phyloP scores from a whole-genome alignment of 2,888 invertebrate genomes.

The Lomographa bimaculata region DNA sequence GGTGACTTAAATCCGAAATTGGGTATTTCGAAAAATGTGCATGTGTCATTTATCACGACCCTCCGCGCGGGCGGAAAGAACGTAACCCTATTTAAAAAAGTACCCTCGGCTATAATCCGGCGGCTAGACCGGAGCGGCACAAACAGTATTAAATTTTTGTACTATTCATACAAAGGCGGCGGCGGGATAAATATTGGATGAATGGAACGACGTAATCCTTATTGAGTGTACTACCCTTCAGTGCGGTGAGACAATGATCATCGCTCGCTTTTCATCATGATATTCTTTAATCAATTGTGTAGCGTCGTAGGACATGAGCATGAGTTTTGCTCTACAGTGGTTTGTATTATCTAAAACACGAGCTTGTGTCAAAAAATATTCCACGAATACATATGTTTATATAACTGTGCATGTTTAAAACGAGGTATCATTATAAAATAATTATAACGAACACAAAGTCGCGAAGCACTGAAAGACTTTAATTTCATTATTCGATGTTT shows the following conservation, averaged over 20 bases:
- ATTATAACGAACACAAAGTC: too few species aligned
- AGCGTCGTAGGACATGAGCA: too few species aligned
- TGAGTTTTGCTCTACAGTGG: too few species aligned
- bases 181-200: slow-evolving; percentile 78
- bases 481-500: neutral
- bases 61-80: slow-evolving; percentile 70
- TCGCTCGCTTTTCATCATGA: slow-evolving; percentile 2
- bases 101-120: slow-evolving; percentile 73
- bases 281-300: too few species aligned
- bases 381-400: too few species aligned
- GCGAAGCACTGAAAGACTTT: too few species aligned
- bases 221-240: slow-evolving; percentile 50
- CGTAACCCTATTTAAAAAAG: slow-evolving; percentile 83
- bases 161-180: slow-evolving; percentile 72
- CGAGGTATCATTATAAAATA: too few species aligned
- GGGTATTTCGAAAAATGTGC: slow-evolving; percentile 85
- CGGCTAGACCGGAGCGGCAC: slow-evolving; percentile 65
- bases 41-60: slow-evolving; percentile 85
- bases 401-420: too few species aligned
- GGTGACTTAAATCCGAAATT: slow-evolving; percentile 85
- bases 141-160: slow-evolving; percentile 81
- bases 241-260: slow-evolving; percentile 9
- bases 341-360: too few species aligned
- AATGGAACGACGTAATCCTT: slow-evolving; percentile 65
- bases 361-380: too few species aligned